A percentile compares a stretch with the other conserved stretches of the same genome.
Conservation (phyloP, 2,888 invertebrate species). For the Beris morrisii region DNA sequence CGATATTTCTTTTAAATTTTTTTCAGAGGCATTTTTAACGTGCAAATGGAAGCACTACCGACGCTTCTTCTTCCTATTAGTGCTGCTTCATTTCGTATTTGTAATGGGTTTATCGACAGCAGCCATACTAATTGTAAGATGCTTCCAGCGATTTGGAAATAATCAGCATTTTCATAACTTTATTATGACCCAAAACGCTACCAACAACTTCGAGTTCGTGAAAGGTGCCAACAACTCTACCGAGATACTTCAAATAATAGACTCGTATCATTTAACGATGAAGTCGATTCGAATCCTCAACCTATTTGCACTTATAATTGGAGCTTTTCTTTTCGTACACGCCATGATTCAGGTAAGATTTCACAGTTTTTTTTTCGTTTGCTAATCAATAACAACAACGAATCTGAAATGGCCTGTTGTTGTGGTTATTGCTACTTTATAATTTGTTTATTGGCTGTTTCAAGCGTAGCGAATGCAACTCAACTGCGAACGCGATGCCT, state of each 20-base stretch:
- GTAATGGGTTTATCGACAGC: slow-evolving; percentile 52
- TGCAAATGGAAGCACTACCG: slow-evolving; percentile 60
- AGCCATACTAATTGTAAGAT: slow-evolving; percentile 35
- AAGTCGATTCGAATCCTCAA: slow-evolving; percentile 40
- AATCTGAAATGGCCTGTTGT: too few species aligned
- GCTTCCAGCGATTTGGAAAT: slow-evolving; percentile 23
- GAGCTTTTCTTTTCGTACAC: slow-evolving; percentile 47
- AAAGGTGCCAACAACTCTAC: background rate
- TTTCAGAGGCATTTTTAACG: slow-evolving; percentile 54
- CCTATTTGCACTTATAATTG: slow-evolving; percentile 44
- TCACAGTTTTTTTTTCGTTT: too few species aligned
- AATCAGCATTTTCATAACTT: slow-evolving; percentile 3
- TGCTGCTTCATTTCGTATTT: slow-evolving; percentile 53
- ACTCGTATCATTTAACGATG: slow-evolving; percentile 13
- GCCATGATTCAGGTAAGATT: slow-evolving; percentile 49
- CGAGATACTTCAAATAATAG: background rate
- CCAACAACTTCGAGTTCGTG: too few species aligned
- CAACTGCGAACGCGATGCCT: background rate
- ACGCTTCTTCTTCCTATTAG: slow-evolving; percentile 57
- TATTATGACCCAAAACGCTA: background rate
- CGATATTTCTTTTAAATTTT: background rate
- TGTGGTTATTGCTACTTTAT: too few species aligned
- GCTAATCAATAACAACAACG: too few species aligned
- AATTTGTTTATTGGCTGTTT: background rate
- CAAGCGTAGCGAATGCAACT: background rate